phyloP scores from a whole-genome alignment of 2,888 invertebrate species.

The Oligia latruncula region DNA sequence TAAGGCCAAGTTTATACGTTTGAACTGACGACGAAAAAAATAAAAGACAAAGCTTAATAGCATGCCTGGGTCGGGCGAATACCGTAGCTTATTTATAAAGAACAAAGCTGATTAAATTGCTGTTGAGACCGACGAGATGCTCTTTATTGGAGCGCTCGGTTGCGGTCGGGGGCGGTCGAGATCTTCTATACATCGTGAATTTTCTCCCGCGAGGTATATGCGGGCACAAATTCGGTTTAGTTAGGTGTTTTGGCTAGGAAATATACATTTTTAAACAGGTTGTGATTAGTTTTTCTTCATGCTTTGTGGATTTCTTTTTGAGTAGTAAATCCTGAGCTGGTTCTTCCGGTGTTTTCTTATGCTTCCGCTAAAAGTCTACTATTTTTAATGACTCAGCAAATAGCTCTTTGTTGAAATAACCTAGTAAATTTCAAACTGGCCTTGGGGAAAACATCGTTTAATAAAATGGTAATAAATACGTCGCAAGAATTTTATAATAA shows the following conservation, averaged over 20 bases:
- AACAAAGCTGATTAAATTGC: conserved; percentile 84
- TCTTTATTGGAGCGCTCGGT: conserved; percentile 74
- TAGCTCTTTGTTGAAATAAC: conserved; percentile 7
- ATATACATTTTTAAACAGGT: conserved; percentile 66
- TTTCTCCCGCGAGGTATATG: conserved; percentile 60
- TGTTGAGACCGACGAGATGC: conserved; percentile 76
- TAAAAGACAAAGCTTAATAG: conserved; percentile 69
- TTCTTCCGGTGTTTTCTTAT: conserved; percentile 10
- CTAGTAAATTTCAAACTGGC: neutral
- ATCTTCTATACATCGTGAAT: conserved; percentile 63
- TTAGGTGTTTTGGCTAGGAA: conserved; percentile 60
- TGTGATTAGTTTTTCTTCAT: conserved; percentile 54
- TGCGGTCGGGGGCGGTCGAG: conserved; percentile 66
- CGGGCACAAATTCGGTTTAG: conserved; percentile 62
- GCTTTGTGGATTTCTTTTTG: conserved; percentile 32
- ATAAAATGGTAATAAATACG: conserved; percentile 45
- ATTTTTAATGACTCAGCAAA: conserved; percentile 43
- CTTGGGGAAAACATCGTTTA: conserved; percentile 9
- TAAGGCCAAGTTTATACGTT: conserved; percentile 65
- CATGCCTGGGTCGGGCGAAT: conserved; percentile 71
- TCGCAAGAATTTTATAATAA: conserved; percentile 55
- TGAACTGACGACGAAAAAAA: conserved; percentile 64
- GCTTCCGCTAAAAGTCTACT: conserved; percentile 20
- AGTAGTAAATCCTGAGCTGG: conserved; percentile 12
- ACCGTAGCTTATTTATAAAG: conserved; percentile 78